Conservation (phyloP, 2,113 vertebrate genomes). For the Phrynosoma blainvillii region DNA sequence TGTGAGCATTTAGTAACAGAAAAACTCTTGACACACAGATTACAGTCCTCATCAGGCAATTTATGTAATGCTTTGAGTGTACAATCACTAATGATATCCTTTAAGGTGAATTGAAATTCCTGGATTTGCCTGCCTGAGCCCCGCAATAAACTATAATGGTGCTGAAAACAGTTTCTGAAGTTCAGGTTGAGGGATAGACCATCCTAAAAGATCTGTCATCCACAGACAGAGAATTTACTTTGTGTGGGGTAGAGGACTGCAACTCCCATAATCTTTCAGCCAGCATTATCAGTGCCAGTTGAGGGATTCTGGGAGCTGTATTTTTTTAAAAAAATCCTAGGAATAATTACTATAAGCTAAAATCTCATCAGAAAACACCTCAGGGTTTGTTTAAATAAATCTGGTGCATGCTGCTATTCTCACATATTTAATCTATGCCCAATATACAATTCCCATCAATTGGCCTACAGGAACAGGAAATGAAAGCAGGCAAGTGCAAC, state of each 20-base stretch:
- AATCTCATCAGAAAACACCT: not conserved
- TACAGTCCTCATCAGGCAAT: not conserved
- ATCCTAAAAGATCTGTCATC: no score
- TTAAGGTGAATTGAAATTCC: no score
- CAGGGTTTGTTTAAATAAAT: not conserved
- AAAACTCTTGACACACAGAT: not conserved
- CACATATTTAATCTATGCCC: not conserved
- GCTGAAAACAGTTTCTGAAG: no score
- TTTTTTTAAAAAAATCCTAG: no score
- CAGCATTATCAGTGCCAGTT: no score
- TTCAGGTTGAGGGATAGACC: no score
- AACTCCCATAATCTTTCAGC: no score
- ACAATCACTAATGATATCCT: not conserved
- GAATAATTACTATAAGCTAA: no score
- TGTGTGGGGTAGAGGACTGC: no score
- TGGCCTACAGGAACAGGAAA: not conserved
- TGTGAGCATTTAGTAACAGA: not conserved
- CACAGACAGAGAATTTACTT: no score
- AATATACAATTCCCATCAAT: not conserved
- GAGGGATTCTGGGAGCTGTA: no score
- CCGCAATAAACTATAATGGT: no score
- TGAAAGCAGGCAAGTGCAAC: not conserved
- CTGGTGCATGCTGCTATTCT: not conserved
- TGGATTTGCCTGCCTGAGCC: not conserved
- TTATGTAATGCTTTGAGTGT: not conserved